These are phyloP conservation scores for Bubalus kerabau DNA, from an alignment of 2,113 vertebrate species.

Conservation along the genomic window DNA sequence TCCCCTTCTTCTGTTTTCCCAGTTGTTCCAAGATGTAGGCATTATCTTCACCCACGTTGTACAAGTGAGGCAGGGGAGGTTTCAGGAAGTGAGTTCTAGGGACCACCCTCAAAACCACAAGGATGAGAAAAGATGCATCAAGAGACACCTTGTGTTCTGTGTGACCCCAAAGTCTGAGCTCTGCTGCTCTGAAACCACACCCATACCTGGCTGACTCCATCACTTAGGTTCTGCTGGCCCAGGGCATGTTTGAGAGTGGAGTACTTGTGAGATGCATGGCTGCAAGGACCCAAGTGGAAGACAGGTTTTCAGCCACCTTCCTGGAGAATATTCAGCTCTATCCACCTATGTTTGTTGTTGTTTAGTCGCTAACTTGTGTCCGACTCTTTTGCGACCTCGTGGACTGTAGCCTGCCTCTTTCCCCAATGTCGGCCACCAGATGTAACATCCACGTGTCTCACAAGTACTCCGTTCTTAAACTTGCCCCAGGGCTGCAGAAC, in stretches of 20 bases:
- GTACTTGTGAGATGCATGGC: accelerated
- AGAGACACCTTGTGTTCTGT: background rate
- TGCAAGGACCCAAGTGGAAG: accelerated
- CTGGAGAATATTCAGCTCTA: background rate
- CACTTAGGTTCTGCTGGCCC: background rate
- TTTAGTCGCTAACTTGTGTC: background rate
- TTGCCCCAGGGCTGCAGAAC: background rate
- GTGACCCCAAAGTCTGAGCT: accelerated
- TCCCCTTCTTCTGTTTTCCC: background rate
- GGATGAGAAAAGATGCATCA: background rate
- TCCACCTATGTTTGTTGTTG: accelerated
- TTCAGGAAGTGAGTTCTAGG: background rate
- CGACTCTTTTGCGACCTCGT: background rate
- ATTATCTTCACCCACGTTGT: accelerated
- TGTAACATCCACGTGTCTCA: accelerated
- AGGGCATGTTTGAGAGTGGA: accelerated
- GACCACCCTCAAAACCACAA: too few species aligned
- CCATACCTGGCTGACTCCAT: too few species aligned
- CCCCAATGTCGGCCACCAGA: too few species aligned
- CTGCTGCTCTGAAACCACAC: background rate
- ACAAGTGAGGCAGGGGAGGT: background rate
- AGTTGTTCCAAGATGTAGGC: accelerated
- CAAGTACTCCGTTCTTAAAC: background rate
- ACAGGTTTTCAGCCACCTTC: background rate
- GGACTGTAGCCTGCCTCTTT: background rate